Conservation (phyloP, 2,113 vertebrate genomes). For the Nanorana parkeri region DNA sequence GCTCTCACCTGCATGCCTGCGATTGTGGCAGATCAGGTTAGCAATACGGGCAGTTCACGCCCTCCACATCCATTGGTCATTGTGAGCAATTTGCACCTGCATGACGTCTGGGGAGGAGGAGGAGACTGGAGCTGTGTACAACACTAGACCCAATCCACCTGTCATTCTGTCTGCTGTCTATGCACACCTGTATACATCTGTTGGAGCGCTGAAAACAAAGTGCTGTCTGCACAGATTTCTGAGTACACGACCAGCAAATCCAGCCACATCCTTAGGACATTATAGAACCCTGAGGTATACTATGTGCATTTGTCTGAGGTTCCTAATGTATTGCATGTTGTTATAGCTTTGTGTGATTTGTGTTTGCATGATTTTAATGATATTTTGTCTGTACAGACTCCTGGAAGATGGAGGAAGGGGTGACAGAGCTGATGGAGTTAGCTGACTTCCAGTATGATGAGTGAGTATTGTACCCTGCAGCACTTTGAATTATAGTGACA, state of each 20-base stretch:
- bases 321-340: background rate
- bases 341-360: background rate
- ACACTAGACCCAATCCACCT: constrained; percentile 5
- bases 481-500: too few relatives aligned
- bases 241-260: background rate
- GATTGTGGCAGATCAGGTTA: constrained; percentile 45
- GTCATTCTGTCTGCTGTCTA: background rate
- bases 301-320: background rate
- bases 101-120: constrained; percentile 2
- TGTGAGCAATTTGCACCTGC: background rate
- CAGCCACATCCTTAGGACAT: background rate
- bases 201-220: background rate
- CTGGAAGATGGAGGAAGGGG: constrained; percentile 44
- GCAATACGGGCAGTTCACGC: constrained; percentile 11
- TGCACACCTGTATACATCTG: constrained; percentile 42
- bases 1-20: background rate
- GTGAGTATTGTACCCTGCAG: constrained; percentile 20
- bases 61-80: constrained; percentile 21
- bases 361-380: background rate
- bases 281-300: background rate
- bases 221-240: background rate
- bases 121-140: background rate
- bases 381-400: background rate
- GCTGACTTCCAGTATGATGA: constrained; percentile 18
- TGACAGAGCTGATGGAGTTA: constrained; percentile 22